Base-by-base conservation (phyloP, 2,797 vertebrate genomes). In the Apogon talboti region DNA sequence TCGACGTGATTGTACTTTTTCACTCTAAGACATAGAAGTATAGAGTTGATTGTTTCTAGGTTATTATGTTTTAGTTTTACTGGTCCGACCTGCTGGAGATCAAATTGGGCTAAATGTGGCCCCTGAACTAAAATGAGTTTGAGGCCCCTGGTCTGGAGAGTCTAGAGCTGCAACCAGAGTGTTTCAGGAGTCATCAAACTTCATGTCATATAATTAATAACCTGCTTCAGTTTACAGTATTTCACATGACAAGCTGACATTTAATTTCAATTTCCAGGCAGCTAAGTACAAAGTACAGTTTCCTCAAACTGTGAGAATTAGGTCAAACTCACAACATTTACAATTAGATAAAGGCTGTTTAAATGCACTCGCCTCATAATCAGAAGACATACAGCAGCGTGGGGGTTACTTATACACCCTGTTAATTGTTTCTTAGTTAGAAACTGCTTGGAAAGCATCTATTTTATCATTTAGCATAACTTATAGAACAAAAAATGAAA, bases 401-500 rank as follows among this genome's bases (percentile, higher is more conserved):
- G 68, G 74, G 67, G 70, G 76, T 73, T 82, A 81, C 78, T 79
- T 78, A 81, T 66, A 66, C 71, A 37, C 51, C 45, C 48, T 38
- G n/a, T 65, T 86, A 89, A 87, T 87, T 83, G 71, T 87, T 81
- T 87, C 85, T 74, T 54, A 58, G 68, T 87, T 70, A 12, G 78
- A 91, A 92, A 91, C 51, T 87, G 89, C 85, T 91, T 90, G 67
- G 81, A 90, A 87, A 87, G 85, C 82, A 85, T 86, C 79, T 76
- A 80, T 81, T 89, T 92, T 89, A 92, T 92, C 86, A 87, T 85
- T 87, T 66, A 74, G 84, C 67, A 84, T 80, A 84, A 92, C 78
- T 85, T 78, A 66, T 53, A 72, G 76, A 87, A 87, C 71, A 83
- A 76, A 87, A 85, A 77, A 65, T 64, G 52, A 71, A 87, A 91